These are phyloP conservation scores for Nothobranchius kuhntae DNA, from an alignment of 2,113 vertebrate genomes.

Conservation along the genomic window DNA sequence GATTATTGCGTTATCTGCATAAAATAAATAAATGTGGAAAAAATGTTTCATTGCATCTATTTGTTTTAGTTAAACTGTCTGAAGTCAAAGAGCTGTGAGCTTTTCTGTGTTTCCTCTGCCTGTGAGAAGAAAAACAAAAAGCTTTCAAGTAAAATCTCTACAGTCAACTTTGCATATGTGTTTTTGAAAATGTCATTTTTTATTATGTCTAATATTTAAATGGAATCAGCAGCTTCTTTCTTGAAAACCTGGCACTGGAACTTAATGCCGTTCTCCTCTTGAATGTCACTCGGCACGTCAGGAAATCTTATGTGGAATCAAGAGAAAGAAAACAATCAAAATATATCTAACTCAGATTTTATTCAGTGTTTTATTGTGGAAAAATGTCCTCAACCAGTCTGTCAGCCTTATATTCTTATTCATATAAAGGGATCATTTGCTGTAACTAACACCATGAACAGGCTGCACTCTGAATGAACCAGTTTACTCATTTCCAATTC, in stretches of 20 bases:
- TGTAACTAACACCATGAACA: background rate
- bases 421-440: background rate
- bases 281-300: conserved; percentile 74
- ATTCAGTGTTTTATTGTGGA: background rate
- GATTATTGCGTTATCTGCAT: background rate
- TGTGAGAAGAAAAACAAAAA: background rate
- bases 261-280: conserved; percentile 80
- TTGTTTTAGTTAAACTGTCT: background rate
- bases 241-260: conserved; percentile 81
- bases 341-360: background rate
- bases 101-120: background rate
- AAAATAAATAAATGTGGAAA: background rate
- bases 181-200: background rate
- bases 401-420: background rate
- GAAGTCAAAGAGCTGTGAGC: conserved; percentile 4
- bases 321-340: background rate
- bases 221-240: conserved; percentile 32
- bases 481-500: background rate
- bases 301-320: conserved; percentile 64
- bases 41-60: background rate
- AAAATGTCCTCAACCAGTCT: background rate
- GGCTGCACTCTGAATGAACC: rapidly evolving
- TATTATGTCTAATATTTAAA: background rate
- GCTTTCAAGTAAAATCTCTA: background rate
- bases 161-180: background rate